phyloP scores from a whole-genome alignment of 2,888 invertebrate species.

The Molorchus minor region DNA sequence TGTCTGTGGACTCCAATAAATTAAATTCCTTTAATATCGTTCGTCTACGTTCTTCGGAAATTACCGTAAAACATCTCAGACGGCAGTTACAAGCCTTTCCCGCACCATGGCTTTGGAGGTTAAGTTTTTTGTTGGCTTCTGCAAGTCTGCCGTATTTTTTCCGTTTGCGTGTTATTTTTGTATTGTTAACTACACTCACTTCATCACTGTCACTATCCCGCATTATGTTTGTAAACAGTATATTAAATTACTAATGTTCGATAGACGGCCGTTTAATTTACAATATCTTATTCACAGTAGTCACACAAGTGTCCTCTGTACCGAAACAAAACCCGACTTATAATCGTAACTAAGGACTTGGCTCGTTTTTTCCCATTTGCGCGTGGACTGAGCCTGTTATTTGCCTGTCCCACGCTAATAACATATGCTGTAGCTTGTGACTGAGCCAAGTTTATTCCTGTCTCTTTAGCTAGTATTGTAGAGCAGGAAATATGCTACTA shows the following conservation, averaged over 20 bases:
- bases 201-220: no score
- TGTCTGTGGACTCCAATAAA: background rate
- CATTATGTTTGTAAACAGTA: no score
- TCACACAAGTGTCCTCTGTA: no score
- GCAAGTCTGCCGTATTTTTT: conserved; percentile 15
- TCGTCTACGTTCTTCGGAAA: conserved; percentile 11
- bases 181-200: no score
- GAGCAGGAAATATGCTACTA: conserved; percentile 1
- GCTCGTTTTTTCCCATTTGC: no score
- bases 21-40: conserved; percentile 10
- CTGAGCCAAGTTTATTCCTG: conserved; percentile 1
- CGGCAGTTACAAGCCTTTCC: conserved; percentile 8
- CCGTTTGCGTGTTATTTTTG: conserved; percentile 4
- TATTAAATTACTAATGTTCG: no score
- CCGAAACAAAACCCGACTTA: no score
- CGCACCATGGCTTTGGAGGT: conserved; percentile 9
- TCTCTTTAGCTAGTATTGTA: conserved; percentile 3
- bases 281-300: no score
- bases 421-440: conserved; percentile 1
- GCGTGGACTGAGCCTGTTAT: no score
- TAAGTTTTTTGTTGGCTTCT: conserved; percentile 11
- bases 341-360: no score
- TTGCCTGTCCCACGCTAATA: no score
- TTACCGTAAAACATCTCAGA: conserved; percentile 2
- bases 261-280: no score